Percentiles rank a stretch among this genome's conserved stretches.
These are phyloP conservation scores for Aptenodytes patagonicus DNA, from an alignment of 2,113 vertebrate genomes.

Conservation along the genomic window DNA sequence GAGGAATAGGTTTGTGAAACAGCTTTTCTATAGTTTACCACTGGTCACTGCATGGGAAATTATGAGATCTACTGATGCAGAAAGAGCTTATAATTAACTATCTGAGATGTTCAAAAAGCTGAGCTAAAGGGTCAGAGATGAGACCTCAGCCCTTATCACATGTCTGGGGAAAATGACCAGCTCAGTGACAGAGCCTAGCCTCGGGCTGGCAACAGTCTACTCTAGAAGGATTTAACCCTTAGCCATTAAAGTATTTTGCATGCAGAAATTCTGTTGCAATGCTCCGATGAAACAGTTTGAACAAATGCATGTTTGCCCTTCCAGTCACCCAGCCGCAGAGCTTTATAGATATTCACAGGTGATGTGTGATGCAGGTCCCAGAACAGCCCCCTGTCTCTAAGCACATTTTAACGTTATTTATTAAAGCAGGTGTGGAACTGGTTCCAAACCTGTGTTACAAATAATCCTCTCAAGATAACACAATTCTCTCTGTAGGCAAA, in stretches of 20 bases:
- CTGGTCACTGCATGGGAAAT: neutral
- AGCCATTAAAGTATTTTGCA: neutral
- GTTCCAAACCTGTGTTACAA: neutral
- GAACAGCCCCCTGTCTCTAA: neutral
- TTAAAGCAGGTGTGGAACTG: neutral
- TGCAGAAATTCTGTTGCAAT: neutral
- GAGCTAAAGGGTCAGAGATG: neutral
- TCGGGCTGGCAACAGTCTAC: neutral
- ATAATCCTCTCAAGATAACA: neutral
- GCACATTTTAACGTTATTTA: neutral
- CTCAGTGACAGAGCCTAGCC: neutral
- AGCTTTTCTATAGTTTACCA: neutral
- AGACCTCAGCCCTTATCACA: neutral
- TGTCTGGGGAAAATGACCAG: neutral
- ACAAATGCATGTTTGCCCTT: neutral
- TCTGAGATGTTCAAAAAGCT: neutral
- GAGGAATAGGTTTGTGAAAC: neutral
- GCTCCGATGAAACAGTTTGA: neutral
- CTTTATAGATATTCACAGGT: neutral
- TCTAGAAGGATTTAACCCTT: neutral
- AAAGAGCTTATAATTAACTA: conserved; percentile 25
- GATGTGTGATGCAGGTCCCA: neutral
- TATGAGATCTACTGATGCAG: neutral
- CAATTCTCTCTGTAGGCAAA: neutral
- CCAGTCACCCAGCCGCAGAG: neutral